Conservation (phyloP, 92 coral and sea anemone genomes). For the Nematostella vectensis region DNA sequence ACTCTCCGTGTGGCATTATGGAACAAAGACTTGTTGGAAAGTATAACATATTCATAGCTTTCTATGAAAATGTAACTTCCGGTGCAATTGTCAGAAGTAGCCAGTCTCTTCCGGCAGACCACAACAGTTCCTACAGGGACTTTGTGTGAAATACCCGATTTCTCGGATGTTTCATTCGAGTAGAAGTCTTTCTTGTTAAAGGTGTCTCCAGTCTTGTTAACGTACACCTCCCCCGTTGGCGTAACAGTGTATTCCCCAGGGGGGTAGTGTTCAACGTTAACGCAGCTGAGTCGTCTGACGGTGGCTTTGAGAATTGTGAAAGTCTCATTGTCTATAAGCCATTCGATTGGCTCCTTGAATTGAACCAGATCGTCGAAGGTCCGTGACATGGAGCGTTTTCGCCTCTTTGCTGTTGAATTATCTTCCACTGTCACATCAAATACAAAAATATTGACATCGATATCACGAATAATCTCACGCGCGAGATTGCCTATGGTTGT, state of each 20-base stretch:
- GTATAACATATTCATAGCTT: constrained; percentile 20
- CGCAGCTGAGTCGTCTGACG: constrained; percentile 3
- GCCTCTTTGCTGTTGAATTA: background rate
- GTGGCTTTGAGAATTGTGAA: constrained; percentile 26
- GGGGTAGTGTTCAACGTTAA: constrained; percentile 2
- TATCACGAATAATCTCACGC: background rate
- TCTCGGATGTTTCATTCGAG: constrained; percentile 3
- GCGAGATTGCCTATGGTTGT: background rate
- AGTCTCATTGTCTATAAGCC: constrained; percentile 7
- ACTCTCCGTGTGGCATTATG: constrained; percentile 18
- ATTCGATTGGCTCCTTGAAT: constrained; percentile 6
- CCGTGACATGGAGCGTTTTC: background rate
- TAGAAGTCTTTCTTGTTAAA: constrained; percentile 9
- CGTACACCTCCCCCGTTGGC: constrained; percentile 6
- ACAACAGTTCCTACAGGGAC: constrained; percentile 27
- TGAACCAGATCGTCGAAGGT: constrained; percentile 3
- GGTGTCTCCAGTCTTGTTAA: constrained; percentile 13
- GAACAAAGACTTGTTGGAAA: constrained; percentile 32
- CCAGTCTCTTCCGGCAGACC: constrained; percentile 29
- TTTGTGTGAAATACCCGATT: background rate
- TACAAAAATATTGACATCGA: background rate
- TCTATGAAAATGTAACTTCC: constrained; percentile 16
- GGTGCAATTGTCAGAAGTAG: constrained; percentile 12
- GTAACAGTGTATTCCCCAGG: constrained; percentile 9
- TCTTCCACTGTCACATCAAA: background rate